These are phyloP conservation scores for Willowsia nigromaculata DNA, from an alignment of 2,888 invertebrate species.

Conservation along the genomic window DNA sequence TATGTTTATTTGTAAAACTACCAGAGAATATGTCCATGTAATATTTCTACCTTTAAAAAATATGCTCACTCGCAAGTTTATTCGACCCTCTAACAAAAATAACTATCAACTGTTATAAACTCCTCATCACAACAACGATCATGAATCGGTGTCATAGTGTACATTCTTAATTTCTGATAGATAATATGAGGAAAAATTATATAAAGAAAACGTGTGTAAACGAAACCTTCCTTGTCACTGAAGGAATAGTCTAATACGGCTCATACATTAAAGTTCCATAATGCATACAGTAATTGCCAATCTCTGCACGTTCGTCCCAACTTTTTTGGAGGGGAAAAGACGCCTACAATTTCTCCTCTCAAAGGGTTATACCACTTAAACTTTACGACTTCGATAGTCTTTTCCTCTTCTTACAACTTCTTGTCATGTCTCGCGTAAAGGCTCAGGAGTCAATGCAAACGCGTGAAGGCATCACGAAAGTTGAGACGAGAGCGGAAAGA, in stretches of 20 bases:
- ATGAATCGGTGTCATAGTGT: background rate
- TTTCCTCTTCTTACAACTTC: conserved; percentile 54
- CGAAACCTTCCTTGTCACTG: background rate
- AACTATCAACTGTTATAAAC: background rate
- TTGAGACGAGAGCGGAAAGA: conserved; percentile 25
- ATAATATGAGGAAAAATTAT: background rate
- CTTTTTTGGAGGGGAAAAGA: conserved; percentile 54
- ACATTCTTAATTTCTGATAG: background rate
- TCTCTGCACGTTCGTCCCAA: conserved; percentile 58
- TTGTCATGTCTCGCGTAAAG: conserved; percentile 55
- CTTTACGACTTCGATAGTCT: conserved; percentile 59
- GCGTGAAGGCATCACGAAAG: conserved; percentile 57
- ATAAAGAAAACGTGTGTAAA: background rate
- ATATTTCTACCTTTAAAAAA: too few relatives aligned
- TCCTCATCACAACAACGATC: background rate
- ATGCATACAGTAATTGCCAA: conserved; percentile 48
- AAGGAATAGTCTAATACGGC: background rate
- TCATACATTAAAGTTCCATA: conserved; percentile 29
- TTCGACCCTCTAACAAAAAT: too few relatives aligned
- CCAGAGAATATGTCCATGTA: too few relatives aligned
- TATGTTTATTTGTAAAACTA: too few relatives aligned
- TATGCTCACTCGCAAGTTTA: too few relatives aligned
- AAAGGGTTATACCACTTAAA: conserved; percentile 68
- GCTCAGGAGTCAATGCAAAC: conserved; percentile 61
- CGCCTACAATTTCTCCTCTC: conserved; percentile 62